These are phyloP conservation scores for Morpho achilles DNA, from an alignment of 2,888 invertebrate genomes.

Conservation along the genomic window DNA sequence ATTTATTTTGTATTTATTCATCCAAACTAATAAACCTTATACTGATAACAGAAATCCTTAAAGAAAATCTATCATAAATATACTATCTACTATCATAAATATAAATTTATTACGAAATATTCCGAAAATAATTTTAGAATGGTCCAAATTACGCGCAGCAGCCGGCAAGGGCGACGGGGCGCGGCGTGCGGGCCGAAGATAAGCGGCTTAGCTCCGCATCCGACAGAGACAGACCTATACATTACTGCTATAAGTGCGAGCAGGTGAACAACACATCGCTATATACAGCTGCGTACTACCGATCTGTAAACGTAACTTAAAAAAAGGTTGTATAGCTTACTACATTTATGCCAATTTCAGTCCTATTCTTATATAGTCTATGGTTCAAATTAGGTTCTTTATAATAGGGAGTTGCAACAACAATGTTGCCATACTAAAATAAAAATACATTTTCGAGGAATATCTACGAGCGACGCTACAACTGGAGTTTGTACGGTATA, in stretches of 20 bases:
- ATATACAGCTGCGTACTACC: constrained; percentile 70
- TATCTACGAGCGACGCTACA: constrained; percentile 60
- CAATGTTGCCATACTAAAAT: constrained; percentile 55
- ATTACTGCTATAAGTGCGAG: constrained; percentile 28
- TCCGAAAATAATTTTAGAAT: constrained; percentile 53
- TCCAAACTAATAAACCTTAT: too few relatives aligned
- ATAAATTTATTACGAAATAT: neutral
- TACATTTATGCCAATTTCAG: constrained; percentile 28
- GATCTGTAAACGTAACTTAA: constrained; percentile 33
- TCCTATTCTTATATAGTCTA: constrained; percentile 15
- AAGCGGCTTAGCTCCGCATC: constrained; percentile 76
- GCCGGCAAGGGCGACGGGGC: constrained; percentile 53
- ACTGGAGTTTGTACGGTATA: constrained; percentile 68
- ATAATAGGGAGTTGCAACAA: constrained; percentile 35
- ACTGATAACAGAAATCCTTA: too few relatives aligned
- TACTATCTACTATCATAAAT: too few relatives aligned
- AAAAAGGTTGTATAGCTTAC: constrained; percentile 40
- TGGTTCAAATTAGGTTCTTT: constrained; percentile 30
- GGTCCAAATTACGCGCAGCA: constrained; percentile 60
- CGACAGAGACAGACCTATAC: constrained; percentile 46
- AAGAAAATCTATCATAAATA: too few relatives aligned
- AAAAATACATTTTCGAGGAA: constrained; percentile 77
- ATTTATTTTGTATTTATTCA: too few relatives aligned
- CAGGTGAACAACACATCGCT: constrained; percentile 52
- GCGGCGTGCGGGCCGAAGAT: constrained; percentile 74